phyloP scores from a whole-genome alignment of 2,113 vertebrate genomes.

The Prietella phreatophila region DNA sequence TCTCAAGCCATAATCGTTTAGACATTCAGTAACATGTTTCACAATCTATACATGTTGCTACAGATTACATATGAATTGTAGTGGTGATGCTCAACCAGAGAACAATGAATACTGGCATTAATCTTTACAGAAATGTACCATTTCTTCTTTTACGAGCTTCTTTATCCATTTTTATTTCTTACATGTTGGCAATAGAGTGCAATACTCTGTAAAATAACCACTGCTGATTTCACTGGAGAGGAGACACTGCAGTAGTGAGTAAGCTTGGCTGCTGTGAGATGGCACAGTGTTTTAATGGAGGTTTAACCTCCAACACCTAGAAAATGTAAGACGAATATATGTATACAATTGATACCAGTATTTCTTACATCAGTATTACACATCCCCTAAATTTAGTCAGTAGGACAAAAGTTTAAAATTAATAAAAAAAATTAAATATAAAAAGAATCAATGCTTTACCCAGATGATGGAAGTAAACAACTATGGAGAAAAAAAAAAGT shows the following conservation, averaged over 20 bases:
- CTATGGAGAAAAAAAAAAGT: constrained; percentile 46
- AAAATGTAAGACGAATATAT: constrained; percentile 27
- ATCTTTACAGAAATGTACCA: constrained; percentile 87
- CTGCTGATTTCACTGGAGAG: constrained; percentile 49
- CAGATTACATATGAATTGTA: constrained; percentile 95
- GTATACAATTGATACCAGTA: constrained; percentile 54
- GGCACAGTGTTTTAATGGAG: constrained; percentile 75
- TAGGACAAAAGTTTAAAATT: constrained; percentile 65
- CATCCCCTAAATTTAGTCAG: constrained; percentile 68
- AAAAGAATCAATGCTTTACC: constrained; percentile 42
- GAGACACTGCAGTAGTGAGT: constrained; percentile 60
- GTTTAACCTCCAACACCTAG: constrained; percentile 54
- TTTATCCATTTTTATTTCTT: constrained; percentile 53
- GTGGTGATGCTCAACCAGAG: constrained; percentile 88
- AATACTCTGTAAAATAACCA: constrained; percentile 50
- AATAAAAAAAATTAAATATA: constrained; percentile 33
- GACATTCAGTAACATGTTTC: constrained; percentile 93
- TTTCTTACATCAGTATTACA: constrained; percentile 60
- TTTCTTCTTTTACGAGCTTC: constrained; percentile 62
- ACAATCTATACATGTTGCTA: constrained; percentile 99
- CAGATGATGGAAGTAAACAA: constrained; percentile 46
- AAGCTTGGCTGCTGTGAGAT: constrained; percentile 69
- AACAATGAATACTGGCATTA: constrained; percentile 92
- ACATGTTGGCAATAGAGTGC: constrained; percentile 57
- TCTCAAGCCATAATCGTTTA: constrained; percentile 75